Conservation (phyloP, 2,113 vertebrate genomes). For the Elgaria multicarinata region DNA sequence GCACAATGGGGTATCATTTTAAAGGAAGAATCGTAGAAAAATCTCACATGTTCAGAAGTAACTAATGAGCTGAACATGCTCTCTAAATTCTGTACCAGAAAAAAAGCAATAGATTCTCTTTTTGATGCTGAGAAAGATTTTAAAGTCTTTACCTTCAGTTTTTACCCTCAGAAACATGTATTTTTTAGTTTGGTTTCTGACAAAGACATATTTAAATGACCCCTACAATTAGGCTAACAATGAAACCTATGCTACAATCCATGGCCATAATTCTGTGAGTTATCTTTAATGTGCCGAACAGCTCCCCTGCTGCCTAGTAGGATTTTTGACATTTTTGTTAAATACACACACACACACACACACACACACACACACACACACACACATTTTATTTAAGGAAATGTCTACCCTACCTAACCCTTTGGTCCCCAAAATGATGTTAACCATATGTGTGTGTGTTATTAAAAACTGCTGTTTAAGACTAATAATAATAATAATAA, state of each 20-base stretch:
- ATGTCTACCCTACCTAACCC: background rate
- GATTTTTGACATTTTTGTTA: background rate
- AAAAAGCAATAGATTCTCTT: background rate
- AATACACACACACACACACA: too few relatives aligned
- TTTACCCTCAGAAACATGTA: background rate
- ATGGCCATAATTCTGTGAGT: background rate
- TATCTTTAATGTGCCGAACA: background rate
- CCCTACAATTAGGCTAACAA: background rate
- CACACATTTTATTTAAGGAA: background rate
- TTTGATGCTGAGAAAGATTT: background rate
- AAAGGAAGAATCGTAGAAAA: slow-evolving; percentile 56
- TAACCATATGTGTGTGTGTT: background rate
- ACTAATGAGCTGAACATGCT: slow-evolving; percentile 52
- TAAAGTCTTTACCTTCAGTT: too few relatives aligned
- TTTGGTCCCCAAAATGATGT: background rate
- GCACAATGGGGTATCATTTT: slow-evolving; percentile 32
- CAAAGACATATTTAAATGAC: background rate
- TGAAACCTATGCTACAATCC: background rate
- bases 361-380: too few relatives aligned
- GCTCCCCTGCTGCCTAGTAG: background rate
- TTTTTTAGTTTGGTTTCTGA: background rate
- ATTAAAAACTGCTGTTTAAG: background rate
- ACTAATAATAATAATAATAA: too few relatives aligned
- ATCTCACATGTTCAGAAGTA: slow-evolving; percentile 40
- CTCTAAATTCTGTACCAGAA: slow-evolving; percentile 61